A percentile compares a stretch with the other conserved stretches of the same genome.
Conservation (phyloP, 2,113 vertebrate species). For the Corythaeola cristata region DNA sequence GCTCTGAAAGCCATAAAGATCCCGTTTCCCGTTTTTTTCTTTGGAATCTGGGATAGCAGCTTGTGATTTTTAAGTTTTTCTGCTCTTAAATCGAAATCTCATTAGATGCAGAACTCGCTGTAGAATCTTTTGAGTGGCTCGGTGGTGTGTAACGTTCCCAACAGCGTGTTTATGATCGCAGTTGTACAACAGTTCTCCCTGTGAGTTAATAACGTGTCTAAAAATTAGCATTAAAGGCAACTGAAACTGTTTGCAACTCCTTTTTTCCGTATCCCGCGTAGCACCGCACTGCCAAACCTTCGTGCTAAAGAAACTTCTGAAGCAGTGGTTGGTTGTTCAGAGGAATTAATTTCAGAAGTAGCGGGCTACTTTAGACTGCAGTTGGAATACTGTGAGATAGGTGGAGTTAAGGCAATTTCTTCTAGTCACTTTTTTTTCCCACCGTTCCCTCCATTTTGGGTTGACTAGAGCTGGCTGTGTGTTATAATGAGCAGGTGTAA, state of each 20-base stretch:
- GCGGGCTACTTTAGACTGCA: rapidly evolving
- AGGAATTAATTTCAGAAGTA: not conserved
- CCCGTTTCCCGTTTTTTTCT: not conserved
- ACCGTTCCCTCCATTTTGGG: not conserved
- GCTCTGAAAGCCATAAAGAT: rapidly evolving
- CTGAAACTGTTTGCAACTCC: not conserved
- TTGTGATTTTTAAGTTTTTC: not conserved
- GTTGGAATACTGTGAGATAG: not conserved
- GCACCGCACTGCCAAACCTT: not conserved
- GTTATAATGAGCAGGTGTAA: not conserved
- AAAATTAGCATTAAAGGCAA: not conserved
- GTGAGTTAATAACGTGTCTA: not conserved
- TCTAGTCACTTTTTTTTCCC: not conserved
- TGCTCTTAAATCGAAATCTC: not conserved
- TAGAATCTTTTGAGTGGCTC: not conserved
- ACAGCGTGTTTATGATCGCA: rapidly evolving
- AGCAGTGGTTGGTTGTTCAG: rapidly evolving
- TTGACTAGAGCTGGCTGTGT: not conserved
- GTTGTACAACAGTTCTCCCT: not conserved
- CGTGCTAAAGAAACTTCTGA: rapidly evolving
- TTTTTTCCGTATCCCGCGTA: rapidly evolving
- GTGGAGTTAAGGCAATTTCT: not conserved
- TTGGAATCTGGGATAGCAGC: not conserved
- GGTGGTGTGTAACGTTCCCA: rapidly evolving
- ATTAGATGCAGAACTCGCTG: rapidly evolving